phyloP scores from a whole-genome alignment of 2,113 vertebrate genomes.

The Microcebus jonahi region DNA sequence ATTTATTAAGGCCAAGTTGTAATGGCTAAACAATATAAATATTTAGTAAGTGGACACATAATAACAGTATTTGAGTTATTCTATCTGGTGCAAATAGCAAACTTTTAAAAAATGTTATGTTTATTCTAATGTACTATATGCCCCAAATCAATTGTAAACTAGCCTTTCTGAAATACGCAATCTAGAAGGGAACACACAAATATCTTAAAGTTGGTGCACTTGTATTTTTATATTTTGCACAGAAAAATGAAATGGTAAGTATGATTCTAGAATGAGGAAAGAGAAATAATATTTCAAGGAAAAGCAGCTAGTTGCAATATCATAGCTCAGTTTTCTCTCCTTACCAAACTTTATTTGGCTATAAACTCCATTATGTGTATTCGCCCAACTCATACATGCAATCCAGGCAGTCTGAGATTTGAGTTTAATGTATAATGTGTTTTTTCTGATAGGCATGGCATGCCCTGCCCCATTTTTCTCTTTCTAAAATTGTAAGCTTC shows the following conservation, averaged over 20 bases:
- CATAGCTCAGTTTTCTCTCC: neutral
- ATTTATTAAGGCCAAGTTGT: neutral
- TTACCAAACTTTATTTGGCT: neutral
- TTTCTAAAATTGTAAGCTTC: neutral
- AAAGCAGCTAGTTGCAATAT: neutral
- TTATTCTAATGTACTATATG: neutral
- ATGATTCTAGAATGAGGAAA: neutral
- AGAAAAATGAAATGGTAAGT: neutral
- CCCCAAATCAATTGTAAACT: neutral
- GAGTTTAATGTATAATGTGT: neutral
- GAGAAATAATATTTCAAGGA: neutral
- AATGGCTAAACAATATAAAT: neutral
- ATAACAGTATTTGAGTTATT: neutral
- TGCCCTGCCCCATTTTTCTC: neutral
- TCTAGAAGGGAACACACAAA: neutral
- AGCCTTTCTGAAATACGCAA: neutral
- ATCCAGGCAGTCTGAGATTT: neutral
- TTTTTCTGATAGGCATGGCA: neutral
- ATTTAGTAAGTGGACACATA: neutral
- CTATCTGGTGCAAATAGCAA: neutral
- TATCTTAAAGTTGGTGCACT: neutral
- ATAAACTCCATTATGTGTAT: fast-evolving
- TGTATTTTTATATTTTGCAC: neutral
- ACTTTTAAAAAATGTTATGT: neutral
- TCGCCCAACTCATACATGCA: neutral